phyloP scores from a whole-genome alignment of 2,888 invertebrate species.

The Cylloceria caligata region DNA sequence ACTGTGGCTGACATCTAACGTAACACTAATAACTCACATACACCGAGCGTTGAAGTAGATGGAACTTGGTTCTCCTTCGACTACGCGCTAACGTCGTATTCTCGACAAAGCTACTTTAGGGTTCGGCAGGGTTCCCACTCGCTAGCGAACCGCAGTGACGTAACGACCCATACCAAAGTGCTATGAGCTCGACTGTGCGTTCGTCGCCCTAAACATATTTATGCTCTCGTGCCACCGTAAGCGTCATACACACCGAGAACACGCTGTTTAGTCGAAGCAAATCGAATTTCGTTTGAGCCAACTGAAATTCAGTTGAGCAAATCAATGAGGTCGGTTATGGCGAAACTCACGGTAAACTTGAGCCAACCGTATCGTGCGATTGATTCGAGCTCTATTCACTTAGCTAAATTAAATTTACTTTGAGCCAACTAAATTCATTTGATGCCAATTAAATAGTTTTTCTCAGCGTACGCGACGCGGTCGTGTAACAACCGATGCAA shows the following conservation, averaged over 20 bases:
- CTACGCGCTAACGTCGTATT: slow-evolving; percentile 31
- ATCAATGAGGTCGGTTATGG: no score
- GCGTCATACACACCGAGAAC: no score
- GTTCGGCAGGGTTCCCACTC: slow-evolving; percentile 45
- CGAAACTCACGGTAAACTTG: no score
- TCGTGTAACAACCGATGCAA: background rate
- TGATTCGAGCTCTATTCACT: no score
- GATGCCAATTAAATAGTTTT: no score
- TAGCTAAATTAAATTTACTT: no score
- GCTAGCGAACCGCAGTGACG: slow-evolving; percentile 11
- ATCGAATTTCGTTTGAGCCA: no score
- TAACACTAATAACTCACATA: slow-evolving; percentile 80
- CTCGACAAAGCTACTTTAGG: background rate
- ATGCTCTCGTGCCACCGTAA: background rate
- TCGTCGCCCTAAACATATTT: background rate
- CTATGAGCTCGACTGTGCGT: background rate
- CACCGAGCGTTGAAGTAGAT: slow-evolving; percentile 62
- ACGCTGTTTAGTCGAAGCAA: no score
- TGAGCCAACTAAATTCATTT: no score
- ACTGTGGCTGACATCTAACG: slow-evolving; percentile 80
- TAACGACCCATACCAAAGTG: background rate
- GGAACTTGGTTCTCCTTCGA: slow-evolving; percentile 59
- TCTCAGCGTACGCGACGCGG: background rate
- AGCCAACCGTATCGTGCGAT: no score
- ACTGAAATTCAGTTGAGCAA: no score